phyloP scores from a whole-genome alignment of 2,888 invertebrate species.

The Leptarthrus brevirostris region DNA sequence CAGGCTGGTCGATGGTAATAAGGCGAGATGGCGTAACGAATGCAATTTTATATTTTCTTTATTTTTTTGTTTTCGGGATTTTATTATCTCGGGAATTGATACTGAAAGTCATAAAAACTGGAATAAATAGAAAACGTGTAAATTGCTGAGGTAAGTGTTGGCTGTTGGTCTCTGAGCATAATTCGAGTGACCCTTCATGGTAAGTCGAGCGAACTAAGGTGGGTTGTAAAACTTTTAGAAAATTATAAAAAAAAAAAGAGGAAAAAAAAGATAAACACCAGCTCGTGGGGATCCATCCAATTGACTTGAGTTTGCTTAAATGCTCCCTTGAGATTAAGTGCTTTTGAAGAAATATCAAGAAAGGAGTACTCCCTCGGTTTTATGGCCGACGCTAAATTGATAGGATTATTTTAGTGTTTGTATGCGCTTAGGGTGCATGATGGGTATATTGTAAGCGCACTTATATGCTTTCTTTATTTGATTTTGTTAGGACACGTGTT shows the following conservation, averaged over 20 bases:
- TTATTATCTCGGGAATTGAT: slow-evolving; percentile 17
- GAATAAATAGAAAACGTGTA: slow-evolving; percentile 10
- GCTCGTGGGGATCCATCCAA: not conserved
- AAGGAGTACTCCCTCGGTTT: not conserved
- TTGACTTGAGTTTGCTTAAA: slow-evolving; percentile 22
- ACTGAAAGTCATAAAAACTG: slow-evolving; percentile 29
- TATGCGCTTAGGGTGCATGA: not conserved
- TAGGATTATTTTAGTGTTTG: slow-evolving; percentile 1
- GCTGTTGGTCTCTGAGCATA: not conserved
- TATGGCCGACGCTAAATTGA: slow-evolving; percentile 16
- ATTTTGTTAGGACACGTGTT: too few relatives aligned
- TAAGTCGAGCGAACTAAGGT: not conserved
- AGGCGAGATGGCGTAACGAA: slow-evolving; percentile 11
- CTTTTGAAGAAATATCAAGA: slow-evolving; percentile 11
- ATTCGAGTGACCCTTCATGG: not conserved
- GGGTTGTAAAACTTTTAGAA: not conserved
- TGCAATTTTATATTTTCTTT: slow-evolving; percentile 21
- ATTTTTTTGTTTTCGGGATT: slow-evolving; percentile 11
- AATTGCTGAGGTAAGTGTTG: slow-evolving; percentile 29
- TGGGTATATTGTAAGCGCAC: too few relatives aligned
- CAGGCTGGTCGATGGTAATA: not conserved
- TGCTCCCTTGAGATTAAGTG: slow-evolving; percentile 26
- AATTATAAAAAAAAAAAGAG: not conserved
- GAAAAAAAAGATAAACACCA: not conserved
- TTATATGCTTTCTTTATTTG: too few relatives aligned